phyloP scores from a whole-genome alignment of 2,888 invertebrate genomes.

The Amblyjoppa proteus region DNA sequence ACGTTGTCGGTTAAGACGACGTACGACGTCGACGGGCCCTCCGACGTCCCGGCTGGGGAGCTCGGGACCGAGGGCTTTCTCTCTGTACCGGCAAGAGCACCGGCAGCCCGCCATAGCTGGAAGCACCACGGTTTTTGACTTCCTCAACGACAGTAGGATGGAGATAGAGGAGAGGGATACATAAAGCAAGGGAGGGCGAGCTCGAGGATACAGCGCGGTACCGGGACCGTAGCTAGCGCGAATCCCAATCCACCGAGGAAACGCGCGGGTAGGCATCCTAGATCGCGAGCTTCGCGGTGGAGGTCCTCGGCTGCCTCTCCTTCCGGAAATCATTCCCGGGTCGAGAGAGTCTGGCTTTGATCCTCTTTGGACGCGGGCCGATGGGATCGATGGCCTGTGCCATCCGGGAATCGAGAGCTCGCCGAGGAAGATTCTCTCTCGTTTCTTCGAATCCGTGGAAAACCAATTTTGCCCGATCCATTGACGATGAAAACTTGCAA shows the following conservation, averaged over 20 bases:
- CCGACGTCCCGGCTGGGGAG: conserved; percentile 58
- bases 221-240: conserved; percentile 46
- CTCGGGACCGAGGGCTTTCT: conserved; percentile 54
- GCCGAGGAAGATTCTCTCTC: conserved; percentile 13
- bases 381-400: conserved; percentile 60
- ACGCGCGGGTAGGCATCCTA: conserved; percentile 54
- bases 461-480: conserved; percentile 37
- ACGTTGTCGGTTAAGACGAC: conserved; percentile 82
- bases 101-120: conserved; percentile 43
- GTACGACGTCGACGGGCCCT: conserved; percentile 71
- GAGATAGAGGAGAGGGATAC: conserved; percentile 43
- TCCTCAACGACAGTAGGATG: conserved; percentile 56
- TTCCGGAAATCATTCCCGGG: conserved; percentile 63
- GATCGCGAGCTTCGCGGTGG: conserved; percentile 35
- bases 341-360: conserved; percentile 64
- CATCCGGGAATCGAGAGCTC: neutral
- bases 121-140: conserved; percentile 67
- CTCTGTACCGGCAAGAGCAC: conserved; percentile 28
- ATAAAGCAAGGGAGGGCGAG: conserved; percentile 15
- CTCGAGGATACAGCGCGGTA: conserved; percentile 29
- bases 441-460: conserved; percentile 44
- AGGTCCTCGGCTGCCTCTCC: conserved; percentile 31
- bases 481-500: conserved; percentile 11
- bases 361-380: conserved; percentile 63
- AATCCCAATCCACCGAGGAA: conserved; percentile 57